phyloP scores from a whole-genome alignment of 2,113 vertebrate genomes.

The Corythoichthys intestinalis region DNA sequence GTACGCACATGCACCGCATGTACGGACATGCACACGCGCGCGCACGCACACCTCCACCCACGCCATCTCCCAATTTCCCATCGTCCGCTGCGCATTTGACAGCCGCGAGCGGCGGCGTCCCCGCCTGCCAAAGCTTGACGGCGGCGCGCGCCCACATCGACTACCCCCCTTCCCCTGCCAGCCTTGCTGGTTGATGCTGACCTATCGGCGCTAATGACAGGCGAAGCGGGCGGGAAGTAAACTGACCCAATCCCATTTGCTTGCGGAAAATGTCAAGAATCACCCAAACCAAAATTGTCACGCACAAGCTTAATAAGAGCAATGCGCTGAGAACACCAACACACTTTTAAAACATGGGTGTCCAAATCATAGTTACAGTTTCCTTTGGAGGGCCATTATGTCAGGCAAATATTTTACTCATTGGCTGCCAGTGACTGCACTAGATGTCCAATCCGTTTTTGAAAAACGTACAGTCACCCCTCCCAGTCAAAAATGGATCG shows the following conservation, averaged over 20 bases:
- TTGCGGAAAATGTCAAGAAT: background rate
- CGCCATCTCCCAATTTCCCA: constrained; percentile 37
- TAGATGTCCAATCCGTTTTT: too few relatives aligned
- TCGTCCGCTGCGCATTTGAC: background rate
- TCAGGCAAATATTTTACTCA: too few relatives aligned
- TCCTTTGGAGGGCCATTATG: too few relatives aligned
- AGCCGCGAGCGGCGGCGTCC: background rate
- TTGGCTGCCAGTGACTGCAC: too few relatives aligned
- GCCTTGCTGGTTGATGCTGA: constrained; percentile 47
- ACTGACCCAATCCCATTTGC: constrained; percentile 20
- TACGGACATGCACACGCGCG: background rate
- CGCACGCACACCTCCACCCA: constrained; percentile 14
- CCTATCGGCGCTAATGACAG: constrained; percentile 60
- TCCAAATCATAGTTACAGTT: too few relatives aligned
- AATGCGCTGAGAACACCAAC: too few relatives aligned
- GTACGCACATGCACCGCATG: background rate
- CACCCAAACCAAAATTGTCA: background rate
- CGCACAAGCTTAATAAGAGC: background rate
- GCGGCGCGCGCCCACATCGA: constrained; percentile 20
- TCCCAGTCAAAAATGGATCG: too few relatives aligned
- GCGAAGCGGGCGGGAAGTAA: constrained; percentile 52
- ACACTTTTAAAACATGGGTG: too few relatives aligned
- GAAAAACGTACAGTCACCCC: too few relatives aligned
- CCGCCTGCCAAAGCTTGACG: constrained; percentile 31
- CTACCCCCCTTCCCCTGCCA: constrained; percentile 4